A percentile compares a stretch with the other conserved stretches of the same genome.
Evolutionary conservation across 2,888 invertebrate genomes (phyloP).

Genomic region (Drosophila mayaguana): DNA sequence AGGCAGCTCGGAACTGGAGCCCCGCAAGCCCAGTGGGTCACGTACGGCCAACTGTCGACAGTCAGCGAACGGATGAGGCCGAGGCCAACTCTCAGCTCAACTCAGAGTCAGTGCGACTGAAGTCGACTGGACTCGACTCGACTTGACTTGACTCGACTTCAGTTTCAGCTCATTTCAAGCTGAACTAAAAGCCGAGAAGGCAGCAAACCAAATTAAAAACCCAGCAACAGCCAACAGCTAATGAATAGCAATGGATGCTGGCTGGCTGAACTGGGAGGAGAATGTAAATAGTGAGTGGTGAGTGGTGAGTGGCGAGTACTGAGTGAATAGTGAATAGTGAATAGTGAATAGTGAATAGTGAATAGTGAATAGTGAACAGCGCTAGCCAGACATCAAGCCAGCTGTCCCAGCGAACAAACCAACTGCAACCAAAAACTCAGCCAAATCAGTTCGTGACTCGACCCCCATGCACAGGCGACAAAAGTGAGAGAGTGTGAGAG

Average conservation of each 20-base stretch:
- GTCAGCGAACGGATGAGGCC: constrained; percentile 37
- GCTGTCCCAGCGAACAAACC: constrained; percentile 24
- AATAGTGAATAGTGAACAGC: constrained; percentile 1
- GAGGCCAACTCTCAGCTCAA: constrained; percentile 6
- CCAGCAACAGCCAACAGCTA: constrained; percentile 20
- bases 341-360: constrained; percentile 1
- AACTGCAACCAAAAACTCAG: constrained; percentile 15
- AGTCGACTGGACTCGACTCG: constrained; percentile 23
- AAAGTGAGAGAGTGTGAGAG: not conserved
- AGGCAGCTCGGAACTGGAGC: constrained; percentile 30
- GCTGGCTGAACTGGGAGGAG: too few species aligned
- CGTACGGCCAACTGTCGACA: constrained; percentile 54
- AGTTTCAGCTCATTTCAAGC: constrained; percentile 61
- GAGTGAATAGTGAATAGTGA: not conserved
- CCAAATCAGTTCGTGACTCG: constrained; percentile 24
- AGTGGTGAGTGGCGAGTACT: not conserved
- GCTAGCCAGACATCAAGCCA: constrained; percentile 4
- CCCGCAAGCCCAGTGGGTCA: constrained; percentile 38
- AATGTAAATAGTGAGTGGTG: constrained; percentile 18
- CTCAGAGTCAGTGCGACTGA: constrained; percentile 11
- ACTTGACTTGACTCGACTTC: constrained; percentile 29
- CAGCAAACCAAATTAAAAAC: constrained; percentile 62
- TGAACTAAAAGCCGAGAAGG: constrained; percentile 27
- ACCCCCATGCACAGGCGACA: constrained; percentile 21
- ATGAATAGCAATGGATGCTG: constrained; percentile 17